phyloP scores from a whole-genome alignment of 2,797 vertebrate genomes.

The Anolis apletophallus region DNA sequence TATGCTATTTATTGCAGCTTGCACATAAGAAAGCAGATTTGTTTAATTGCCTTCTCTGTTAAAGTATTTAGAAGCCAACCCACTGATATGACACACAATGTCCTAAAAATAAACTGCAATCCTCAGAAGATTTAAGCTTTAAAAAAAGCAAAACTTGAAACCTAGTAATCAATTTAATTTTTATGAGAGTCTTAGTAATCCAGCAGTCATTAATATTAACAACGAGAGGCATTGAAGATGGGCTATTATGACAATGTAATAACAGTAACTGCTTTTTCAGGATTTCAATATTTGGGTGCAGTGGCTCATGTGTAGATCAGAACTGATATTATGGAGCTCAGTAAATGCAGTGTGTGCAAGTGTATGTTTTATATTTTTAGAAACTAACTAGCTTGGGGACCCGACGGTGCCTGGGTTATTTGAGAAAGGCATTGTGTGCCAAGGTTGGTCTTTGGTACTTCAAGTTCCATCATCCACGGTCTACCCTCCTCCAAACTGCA shows the following conservation, averaged over 20 bases:
- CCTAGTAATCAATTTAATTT: constrained; percentile 25
- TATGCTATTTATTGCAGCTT: constrained; percentile 7
- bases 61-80: constrained; percentile 7
- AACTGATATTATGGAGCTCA: not conserved
- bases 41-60: constrained; percentile 32
- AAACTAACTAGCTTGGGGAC: no score
- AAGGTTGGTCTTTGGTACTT: no score
- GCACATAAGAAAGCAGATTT: not conserved
- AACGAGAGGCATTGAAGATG: constrained; percentile 15
- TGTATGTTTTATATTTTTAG: no score
- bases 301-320: not conserved
- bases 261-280: constrained; percentile 33
- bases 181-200: constrained; percentile 36
- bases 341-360: not conserved
- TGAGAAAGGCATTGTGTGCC: no score
- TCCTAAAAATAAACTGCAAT: constrained; percentile 23
- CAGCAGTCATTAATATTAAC: constrained; percentile 42
- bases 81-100: constrained; percentile 30
- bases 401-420: no score
- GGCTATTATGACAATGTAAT: constrained; percentile 12
- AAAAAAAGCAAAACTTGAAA: not conserved
- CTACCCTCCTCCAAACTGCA: no score
- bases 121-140: constrained; percentile 31
- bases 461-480: no score
- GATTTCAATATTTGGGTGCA: constrained; percentile 20